Base-by-base conservation (phyloP, 2,888 invertebrate species). In the Lagria hirta region DNA sequence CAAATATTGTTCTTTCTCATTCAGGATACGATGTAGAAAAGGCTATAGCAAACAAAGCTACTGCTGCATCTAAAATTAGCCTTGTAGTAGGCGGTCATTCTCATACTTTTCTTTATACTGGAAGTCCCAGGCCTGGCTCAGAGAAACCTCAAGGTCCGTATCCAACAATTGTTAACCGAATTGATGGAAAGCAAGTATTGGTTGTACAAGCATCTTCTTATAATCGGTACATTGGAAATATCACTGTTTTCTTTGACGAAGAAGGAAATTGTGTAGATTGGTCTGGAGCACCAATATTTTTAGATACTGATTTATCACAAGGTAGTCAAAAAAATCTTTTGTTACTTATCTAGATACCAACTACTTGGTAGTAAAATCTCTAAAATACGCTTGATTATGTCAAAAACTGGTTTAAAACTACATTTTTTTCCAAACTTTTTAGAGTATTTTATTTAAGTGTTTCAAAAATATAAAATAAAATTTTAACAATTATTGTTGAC, bases 51-150 rank as follows among this genome's bases (percentile, higher is more conserved):
- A 64, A 66, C 2, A 72, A 76, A 3, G 82, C 78, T 20, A 78
- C 84, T 1, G 76, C 80, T 0, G 17, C 12, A 21, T 34, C 34
- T 7, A 79, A 81, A 16, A 78, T 93, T 34, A 88, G 90, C 65
- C 75, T 92, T 0, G 84, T 93, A 41, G 84, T 92, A 7, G 92
- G 92, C 3, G 87, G 83, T 0, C 92, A 92, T 66, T 84, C 88
- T 0, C 88, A 92, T 66, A 83, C 86, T 0, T 80, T 92, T 53
- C 75, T 92, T 1, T 91, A 80, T 66, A 82, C 82, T 4, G 77
- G 76, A 42, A 55, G 58, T 60, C 36, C 28, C 7, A 23, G 7
- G 8, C 30, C 30, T 12, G 80, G 78, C 12, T 78, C 78, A 0
- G 79, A 82, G 48, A 71, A 27, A 0, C 71, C 82, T 0, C 60